These are phyloP conservation scores for Strigamia transsilvanica DNA, from an alignment of 2,888 invertebrate species.

Conservation along the genomic window DNA sequence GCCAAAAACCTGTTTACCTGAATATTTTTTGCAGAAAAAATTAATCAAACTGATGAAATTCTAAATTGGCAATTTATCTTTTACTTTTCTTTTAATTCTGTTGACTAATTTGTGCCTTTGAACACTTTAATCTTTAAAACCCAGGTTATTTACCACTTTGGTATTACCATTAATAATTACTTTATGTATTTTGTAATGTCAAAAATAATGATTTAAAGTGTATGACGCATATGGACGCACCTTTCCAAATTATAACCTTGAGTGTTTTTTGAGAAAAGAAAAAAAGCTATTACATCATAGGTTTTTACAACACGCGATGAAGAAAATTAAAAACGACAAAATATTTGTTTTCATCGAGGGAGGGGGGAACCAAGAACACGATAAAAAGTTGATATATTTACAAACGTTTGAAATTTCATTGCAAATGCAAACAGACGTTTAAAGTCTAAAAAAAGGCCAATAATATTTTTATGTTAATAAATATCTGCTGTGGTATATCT, in stretches of 20 bases:
- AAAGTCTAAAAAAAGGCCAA: constrained; percentile 17
- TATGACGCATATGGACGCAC: constrained; percentile 8
- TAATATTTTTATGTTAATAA: neutral
- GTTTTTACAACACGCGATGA: neutral
- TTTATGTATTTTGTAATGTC: neutral
- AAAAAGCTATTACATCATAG: neutral
- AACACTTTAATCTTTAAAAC: neutral
- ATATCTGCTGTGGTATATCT: neutral
- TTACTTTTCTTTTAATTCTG: neutral
- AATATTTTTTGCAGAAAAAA: neutral
- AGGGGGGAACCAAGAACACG: neutral
- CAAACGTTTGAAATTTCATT: neutral
- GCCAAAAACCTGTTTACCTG: constrained; percentile 7
- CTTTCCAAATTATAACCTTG: constrained; percentile 9
- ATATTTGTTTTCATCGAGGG: neutral
- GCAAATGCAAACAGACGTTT: neutral
- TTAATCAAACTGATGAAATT: neutral
- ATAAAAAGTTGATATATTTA: constrained; percentile 1
- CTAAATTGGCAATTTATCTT: too few species aligned
- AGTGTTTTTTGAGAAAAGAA: neutral
- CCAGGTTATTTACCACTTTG: neutral
- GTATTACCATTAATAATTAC: neutral
- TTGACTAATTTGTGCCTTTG: neutral
- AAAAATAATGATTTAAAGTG: constrained; percentile 5
- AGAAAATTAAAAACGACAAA: neutral